Conservation (phyloP, 2,888 invertebrate species). For the Erebia ligea region DNA sequence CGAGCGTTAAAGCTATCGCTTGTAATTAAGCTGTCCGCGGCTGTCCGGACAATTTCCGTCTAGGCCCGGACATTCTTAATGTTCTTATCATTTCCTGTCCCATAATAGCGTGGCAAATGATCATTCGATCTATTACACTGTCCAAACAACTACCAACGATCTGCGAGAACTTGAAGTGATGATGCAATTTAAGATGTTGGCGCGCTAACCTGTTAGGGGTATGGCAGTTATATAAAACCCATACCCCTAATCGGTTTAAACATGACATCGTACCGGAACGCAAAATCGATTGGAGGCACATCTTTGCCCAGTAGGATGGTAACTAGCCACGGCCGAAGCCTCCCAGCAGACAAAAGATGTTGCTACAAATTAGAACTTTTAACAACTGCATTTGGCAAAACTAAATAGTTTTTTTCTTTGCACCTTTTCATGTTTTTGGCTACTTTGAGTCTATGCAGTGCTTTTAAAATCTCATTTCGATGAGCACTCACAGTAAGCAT, state of each 20-base stretch:
- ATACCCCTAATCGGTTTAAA: no score
- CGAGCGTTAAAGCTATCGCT: conserved; percentile 42
- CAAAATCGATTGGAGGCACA: no score
- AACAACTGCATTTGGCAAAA: not conserved
- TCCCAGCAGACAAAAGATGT: no score
- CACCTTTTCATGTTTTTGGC: conserved; percentile 8
- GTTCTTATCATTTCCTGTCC: not conserved
- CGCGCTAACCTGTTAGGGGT: no score
- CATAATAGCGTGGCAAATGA: not conserved
- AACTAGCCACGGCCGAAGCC: no score
- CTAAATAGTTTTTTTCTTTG: not conserved
- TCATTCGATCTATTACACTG: no score
- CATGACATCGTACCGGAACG: no score
- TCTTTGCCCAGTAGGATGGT: no score
- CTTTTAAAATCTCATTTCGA: conserved; percentile 25
- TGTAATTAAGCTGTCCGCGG: conserved; percentile 45
- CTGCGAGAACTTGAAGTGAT: no score
- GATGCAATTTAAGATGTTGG: no score
- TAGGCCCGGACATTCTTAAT: conserved; percentile 12
- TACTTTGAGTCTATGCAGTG: conserved; percentile 15
- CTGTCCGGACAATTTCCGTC: conserved; percentile 39
- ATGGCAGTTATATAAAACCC: no score
- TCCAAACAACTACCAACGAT: no score
- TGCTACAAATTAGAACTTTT: not conserved
- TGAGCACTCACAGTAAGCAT: conserved; percentile 34